Conservation (phyloP, 2,113 vertebrate species). For the Empidonax alnorum region DNA sequence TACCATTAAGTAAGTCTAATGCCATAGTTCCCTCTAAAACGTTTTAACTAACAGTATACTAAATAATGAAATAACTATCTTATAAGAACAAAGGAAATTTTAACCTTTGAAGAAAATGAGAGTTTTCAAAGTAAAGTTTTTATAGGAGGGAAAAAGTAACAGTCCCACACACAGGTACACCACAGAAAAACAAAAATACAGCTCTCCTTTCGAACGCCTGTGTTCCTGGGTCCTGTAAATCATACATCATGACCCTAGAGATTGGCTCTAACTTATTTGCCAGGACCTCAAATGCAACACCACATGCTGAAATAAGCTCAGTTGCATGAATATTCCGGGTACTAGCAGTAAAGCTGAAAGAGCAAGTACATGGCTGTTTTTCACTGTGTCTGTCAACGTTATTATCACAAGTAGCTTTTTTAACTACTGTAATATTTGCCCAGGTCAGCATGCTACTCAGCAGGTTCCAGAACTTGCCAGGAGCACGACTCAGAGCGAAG, state of each 20-base stretch:
- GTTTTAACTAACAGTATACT: background rate
- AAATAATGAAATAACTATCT: background rate
- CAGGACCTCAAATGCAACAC: background rate
- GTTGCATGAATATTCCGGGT: background rate
- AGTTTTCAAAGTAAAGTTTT: background rate
- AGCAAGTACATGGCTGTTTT: background rate
- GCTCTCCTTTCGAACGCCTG: background rate
- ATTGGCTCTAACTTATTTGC: background rate
- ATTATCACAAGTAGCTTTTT: background rate
- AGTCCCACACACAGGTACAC: background rate
- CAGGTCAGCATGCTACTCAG: slow-evolving; percentile 13
- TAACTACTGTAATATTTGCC: background rate
- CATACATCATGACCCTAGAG: background rate
- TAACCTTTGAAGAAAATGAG: background rate
- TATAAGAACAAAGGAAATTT: background rate
- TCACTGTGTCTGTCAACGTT: background rate
- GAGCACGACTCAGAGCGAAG: background rate
- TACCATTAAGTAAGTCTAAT: background rate
- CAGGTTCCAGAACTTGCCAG: background rate
- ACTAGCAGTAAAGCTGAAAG: background rate
- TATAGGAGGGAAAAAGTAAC: background rate
- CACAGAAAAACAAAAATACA: background rate
- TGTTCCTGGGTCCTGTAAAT: background rate
- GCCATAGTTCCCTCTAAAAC: background rate
- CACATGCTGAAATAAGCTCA: background rate